Percentiles rank a stretch among this genome's conserved stretches.
phyloP scores from a whole-genome alignment of 92 coral and sea anemone genomes.

The Zoanthus gigantus region DNA sequence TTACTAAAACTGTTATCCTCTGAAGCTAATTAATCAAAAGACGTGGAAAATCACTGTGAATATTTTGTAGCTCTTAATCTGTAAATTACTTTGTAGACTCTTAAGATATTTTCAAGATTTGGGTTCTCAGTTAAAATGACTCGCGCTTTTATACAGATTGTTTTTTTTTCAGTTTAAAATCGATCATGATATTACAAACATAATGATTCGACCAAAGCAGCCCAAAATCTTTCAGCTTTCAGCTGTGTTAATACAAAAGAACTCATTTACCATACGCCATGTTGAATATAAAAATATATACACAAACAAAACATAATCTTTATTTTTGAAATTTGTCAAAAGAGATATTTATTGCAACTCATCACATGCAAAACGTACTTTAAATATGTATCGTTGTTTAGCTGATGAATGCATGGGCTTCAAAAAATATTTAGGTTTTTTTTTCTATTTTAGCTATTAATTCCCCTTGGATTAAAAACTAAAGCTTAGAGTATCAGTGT shows the following conservation, averaged over 20 bases:
- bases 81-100: not conserved
- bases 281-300: conserved; percentile 1
- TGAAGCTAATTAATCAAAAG: no score
- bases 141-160: not conserved
- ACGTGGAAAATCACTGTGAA: no score
- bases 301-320: conserved; percentile 20
- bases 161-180: not conserved
- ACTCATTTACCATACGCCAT: conserved; percentile 40
- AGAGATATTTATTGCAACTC: conserved; percentile 4
- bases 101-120: not conserved
- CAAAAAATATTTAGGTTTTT: no score
- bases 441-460: no score
- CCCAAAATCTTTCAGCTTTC: conserved; percentile 25
- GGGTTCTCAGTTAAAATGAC: not conserved
- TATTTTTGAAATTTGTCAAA: conserved; percentile 35
- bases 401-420: not conserved
- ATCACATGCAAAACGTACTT: not conserved
- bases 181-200: not conserved
- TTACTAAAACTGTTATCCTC: no score
- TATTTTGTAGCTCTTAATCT: no score
- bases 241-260: conserved; percentile 66
- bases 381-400: not conserved
- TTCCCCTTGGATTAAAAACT: not conserved
- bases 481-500: not conserved
- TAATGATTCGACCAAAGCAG: not conserved